Conservation (phyloP, 2,888 invertebrate genomes). For the Yponomeuta cagnagella region DNA sequence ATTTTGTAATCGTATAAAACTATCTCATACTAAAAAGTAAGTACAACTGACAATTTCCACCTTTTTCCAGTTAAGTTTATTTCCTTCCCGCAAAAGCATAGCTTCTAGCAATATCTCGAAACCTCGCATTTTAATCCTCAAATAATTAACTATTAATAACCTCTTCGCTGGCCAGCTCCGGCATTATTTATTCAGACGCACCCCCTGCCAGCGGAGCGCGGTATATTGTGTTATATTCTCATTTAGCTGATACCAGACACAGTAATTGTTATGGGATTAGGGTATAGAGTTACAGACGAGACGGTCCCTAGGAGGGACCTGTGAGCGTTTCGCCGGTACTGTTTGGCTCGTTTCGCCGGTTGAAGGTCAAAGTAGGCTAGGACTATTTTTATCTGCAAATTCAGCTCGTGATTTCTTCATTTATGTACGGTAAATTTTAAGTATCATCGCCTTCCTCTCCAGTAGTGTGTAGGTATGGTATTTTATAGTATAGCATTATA, state of each 20-base stretch:
- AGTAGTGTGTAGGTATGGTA: too few species aligned
- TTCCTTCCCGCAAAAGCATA: not conserved
- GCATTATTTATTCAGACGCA: conserved; percentile 12
- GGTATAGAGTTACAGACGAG: conserved; percentile 44
- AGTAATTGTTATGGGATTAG: conserved; percentile 52
- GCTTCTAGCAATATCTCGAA: not conserved
- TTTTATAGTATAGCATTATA: too few species aligned
- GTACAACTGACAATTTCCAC: not conserved
- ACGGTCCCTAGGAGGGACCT: conserved; percentile 7
- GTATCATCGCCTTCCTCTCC: too few species aligned
- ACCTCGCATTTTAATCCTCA: not conserved
- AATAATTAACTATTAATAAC: conserved; percentile 12
- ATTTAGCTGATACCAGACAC: conserved; percentile 42
- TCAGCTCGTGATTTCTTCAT: too few species aligned
- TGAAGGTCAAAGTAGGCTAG: not conserved
- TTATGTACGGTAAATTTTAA: too few species aligned
- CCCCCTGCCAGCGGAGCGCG: conserved; percentile 30
- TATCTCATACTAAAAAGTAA: not conserved
- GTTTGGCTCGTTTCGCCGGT: not conserved
- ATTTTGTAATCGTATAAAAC: too few species aligned
- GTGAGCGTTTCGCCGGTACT: not conserved
- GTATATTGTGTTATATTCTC: conserved; percentile 57
- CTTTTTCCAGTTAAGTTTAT: not conserved
- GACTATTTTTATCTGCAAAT: too few species aligned
- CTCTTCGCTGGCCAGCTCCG: not conserved